Base-by-base conservation (phyloP, 2,113 vertebrate genomes). In the Glareola pratincola region DNA sequence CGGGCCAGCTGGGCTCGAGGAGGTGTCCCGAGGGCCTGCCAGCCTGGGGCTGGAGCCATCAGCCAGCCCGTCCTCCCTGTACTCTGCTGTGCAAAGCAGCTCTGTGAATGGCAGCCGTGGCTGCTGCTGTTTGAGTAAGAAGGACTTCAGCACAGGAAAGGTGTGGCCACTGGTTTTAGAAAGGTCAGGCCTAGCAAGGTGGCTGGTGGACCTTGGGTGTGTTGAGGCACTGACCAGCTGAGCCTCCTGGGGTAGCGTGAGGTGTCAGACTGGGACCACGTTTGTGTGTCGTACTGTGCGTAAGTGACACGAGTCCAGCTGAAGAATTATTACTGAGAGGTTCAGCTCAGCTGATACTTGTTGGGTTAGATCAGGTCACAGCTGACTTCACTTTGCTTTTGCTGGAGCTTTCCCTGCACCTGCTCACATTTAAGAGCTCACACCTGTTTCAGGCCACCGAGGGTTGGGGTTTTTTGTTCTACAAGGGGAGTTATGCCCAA, bases 241-340 rank as follows among this genome's bases (percentile, higher is more conserved):
- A 57, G 51, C 53, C 30, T 22, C 9, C 0, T 1, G 18, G 73
- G 29, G 2, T 12, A 4, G 0, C 22, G 36, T 4, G 32, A 56
- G 53, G 27, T 36, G 7, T 21, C 47, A 10, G 6, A 34, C 20
- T 10, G 37, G 27, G 41, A 9, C 62, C 6, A 2, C 5, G 14
- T 27, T 50, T 14, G 10, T 21, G 2, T 22, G 14, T 22, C 2
- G 1, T 12, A 5, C 5, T 57, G 36, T 66, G 18, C 36, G 48
- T 34, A 16, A 64, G 24, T 74, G 45, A 47, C 37, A 37, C 56
- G 59, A 6, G 26, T 20, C 57, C 51, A 81, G 37, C 77, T 82
- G 37, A 41, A 57, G 34, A 75, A 16, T n/a, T 39, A 17, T 12
- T 22, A 8, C n/a, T 9, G 36, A n/a, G 54, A 32, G 63, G 36